Percentiles rank a stretch among this genome's conserved stretches.
Evolutionary conservation across 2,888 invertebrate genomes (phyloP).

Genomic region (Capitulum mitella): DNA sequence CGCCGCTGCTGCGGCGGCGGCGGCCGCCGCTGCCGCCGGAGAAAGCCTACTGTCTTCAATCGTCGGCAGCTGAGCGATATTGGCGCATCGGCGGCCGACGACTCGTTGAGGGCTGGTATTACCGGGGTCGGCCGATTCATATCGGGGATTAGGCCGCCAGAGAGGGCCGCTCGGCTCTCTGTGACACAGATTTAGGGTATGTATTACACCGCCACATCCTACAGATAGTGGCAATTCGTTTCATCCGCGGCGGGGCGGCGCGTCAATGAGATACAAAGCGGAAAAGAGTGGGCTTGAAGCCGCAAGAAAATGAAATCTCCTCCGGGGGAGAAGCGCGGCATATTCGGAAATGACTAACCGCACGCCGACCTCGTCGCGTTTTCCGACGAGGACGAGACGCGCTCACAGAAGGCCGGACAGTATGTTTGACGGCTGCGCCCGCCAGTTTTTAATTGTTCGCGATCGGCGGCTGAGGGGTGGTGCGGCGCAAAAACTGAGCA

Average conservation of each 20-base stretch:
- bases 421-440: too few relatives aligned
- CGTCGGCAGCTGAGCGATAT: not conserved
- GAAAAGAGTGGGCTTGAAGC: not conserved
- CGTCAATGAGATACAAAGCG: not conserved
- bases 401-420: not conserved
- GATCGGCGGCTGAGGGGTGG: not conserved
- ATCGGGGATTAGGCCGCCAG: not conserved
- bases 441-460: not conserved
- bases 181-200: slow-evolving; percentile 9
- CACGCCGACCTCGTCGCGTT: not conserved
- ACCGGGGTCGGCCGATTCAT: not conserved
- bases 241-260: not conserved
- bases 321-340: not conserved
- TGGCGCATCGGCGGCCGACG: not conserved
- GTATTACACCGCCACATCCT: not conserved
- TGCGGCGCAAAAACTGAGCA: not conserved
- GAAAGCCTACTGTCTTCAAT: not conserved
- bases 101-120: not conserved
- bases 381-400: not conserved
- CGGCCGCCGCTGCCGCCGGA: not conserved
- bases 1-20: not conserved
- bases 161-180: too few relatives aligned
- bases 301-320: not conserved
- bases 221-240: slow-evolving; percentile 17
- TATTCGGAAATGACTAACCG: not conserved